Percentiles rank a stretch among this genome's conserved stretches.
These are phyloP conservation scores for Muntiacus muntjak DNA, from an alignment of 2,113 vertebrate species.

Conservation along the genomic window DNA sequence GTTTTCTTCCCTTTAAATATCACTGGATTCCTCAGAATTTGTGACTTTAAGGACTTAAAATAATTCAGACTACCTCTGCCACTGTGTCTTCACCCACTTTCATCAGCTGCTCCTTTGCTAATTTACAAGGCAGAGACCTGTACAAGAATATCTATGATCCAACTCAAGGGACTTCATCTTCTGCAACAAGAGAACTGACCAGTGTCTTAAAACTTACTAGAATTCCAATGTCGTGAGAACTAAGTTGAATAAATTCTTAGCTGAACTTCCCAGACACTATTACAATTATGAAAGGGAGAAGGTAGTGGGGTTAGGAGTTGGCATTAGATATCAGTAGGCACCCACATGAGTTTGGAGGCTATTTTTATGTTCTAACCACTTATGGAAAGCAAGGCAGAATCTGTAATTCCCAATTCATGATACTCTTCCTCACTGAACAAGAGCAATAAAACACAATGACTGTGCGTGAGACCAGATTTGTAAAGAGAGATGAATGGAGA, in stretches of 20 bases:
- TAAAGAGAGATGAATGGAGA: background rate
- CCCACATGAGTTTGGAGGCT: background rate
- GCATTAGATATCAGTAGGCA: background rate
- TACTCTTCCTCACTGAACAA: background rate
- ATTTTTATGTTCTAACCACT: background rate
- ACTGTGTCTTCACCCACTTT: background rate
- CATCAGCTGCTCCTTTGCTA: background rate
- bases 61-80: background rate
- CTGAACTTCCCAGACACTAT: background rate
- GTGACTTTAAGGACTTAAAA: background rate
- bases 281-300: background rate
- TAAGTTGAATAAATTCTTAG: background rate
- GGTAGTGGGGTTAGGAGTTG: background rate
- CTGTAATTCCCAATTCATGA: background rate
- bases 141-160: background rate
- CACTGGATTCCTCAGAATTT: background rate
- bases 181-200: too few species aligned
- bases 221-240: background rate
- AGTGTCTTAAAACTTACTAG: background rate
- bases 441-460: background rate
- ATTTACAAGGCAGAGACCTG: background rate
- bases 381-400: background rate
- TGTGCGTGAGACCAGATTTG: background rate
- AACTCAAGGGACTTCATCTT: background rate
- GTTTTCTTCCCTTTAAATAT: background rate